Evolutionary conservation across 2,888 invertebrate genomes (phyloP).

Genomic region (Latrodectus elegans): DNA sequence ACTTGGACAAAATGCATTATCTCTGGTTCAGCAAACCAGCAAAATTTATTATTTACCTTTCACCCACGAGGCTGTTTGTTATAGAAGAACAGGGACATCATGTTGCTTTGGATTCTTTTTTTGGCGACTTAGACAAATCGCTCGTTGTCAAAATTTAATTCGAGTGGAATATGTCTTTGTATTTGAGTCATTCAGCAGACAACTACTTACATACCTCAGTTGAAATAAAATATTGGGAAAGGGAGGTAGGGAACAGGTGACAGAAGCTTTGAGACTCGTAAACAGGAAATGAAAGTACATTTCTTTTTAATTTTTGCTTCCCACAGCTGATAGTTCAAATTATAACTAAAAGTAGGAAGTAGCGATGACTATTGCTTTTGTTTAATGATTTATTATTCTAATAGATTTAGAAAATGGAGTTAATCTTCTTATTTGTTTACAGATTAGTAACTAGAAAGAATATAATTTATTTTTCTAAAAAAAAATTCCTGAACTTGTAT

Average conservation of each 20-base stretch:
- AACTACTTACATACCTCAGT: background rate
- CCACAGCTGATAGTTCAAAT: no score
- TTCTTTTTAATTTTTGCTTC: background rate
- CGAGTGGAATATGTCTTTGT: background rate
- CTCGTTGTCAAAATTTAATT: constrained; percentile 5
- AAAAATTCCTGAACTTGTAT: no score
- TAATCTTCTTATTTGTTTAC: no score
- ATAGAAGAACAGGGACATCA: background rate
- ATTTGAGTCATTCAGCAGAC: background rate
- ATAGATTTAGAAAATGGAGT: no score
- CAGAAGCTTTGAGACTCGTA: background rate
- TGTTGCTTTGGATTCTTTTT: background rate
- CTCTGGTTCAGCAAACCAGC: background rate
- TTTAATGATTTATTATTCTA: no score
- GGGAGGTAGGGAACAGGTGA: background rate
- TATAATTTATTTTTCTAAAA: no score
- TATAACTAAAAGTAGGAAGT: no score
- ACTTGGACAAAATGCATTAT: constrained; percentile 11
- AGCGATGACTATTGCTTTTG: no score
- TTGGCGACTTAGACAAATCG: background rate
- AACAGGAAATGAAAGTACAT: background rate
- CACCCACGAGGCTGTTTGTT: constrained; percentile 27
- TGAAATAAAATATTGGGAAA: background rate
- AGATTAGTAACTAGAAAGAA: no score
- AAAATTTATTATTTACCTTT: constrained; percentile 44